Percentiles rank a stretch among this genome's conserved stretches.
These are phyloP conservation scores for Alligator mississippiensis DNA, from an alignment of 2,113 vertebrate species.

Conservation along the genomic window DNA sequence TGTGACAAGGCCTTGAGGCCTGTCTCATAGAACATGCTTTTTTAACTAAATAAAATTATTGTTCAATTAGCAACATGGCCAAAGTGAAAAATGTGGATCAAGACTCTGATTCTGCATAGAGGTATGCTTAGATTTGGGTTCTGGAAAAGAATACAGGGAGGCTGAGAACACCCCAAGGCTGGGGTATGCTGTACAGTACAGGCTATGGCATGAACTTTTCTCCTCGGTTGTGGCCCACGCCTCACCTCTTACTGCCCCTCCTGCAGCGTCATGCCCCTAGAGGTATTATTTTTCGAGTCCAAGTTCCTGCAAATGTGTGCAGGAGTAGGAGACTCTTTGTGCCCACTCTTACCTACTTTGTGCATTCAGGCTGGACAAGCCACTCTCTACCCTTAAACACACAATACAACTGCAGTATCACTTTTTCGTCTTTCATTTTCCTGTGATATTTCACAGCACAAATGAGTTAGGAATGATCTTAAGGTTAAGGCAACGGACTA, in stretches of 20 bases:
- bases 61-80: background rate
- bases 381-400: background rate
- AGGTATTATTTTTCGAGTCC: background rate
- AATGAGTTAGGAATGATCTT: background rate
- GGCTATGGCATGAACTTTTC: background rate
- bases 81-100: background rate
- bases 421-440: background rate
- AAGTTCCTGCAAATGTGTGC: background rate
- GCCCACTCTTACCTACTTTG: background rate
- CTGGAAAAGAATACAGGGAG: background rate
- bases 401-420: background rate
- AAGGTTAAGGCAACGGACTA: fast-evolving
- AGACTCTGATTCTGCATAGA: background rate
- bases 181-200: background rate
- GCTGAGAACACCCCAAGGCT: background rate
- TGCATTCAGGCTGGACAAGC: background rate
- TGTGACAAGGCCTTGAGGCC: background rate
- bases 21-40: background rate
- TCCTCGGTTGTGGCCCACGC: background rate
- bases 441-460: background rate
- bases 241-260: background rate
- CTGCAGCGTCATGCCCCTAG: background rate
- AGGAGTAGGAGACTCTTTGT: background rate
- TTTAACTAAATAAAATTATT: background rate
- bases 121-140: background rate